These are phyloP conservation scores for Phyto melanocephala DNA, from an alignment of 2,888 invertebrate species.

Conservation along the genomic window DNA sequence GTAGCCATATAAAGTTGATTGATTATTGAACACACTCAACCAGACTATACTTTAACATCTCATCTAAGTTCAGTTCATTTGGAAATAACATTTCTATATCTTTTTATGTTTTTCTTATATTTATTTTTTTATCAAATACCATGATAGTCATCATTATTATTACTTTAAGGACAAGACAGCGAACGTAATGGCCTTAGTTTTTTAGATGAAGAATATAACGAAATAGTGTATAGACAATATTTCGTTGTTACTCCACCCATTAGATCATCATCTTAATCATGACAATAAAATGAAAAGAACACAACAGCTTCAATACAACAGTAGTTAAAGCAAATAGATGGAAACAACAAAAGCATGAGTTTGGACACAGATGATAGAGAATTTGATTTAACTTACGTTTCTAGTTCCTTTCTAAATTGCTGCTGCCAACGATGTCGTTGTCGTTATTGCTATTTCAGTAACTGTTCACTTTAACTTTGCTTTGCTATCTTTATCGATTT, in stretches of 20 bases:
- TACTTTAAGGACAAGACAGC: background rate
- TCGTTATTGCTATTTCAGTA: background rate
- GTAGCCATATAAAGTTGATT: slow-evolving; percentile 53
- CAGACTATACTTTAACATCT: slow-evolving; percentile 19
- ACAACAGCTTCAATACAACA: background rate
- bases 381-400: slow-evolving; percentile 44
- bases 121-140: slow-evolving; percentile 14
- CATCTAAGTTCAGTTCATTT: slow-evolving; percentile 2
- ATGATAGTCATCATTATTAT: slow-evolving; percentile 14
- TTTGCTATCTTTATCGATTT: slow-evolving; percentile 26
- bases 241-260: slow-evolving; percentile 42
- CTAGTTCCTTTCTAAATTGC: background rate
- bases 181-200: background rate
- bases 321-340: background rate
- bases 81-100: background rate
- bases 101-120: background rate
- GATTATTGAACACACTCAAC: slow-evolving; percentile 48
- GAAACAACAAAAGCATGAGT: slow-evolving; percentile 18
- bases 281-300: slow-evolving; percentile 32
- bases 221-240: slow-evolving; percentile 15
- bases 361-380: slow-evolving; percentile 56
- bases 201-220: background rate
- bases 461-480: slow-evolving; percentile 9
- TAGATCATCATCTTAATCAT: slow-evolving; percentile 53
- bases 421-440: background rate